Conservation (phyloP, 2,888 invertebrate genomes). For the Ichneumoninae sp. region DNA sequence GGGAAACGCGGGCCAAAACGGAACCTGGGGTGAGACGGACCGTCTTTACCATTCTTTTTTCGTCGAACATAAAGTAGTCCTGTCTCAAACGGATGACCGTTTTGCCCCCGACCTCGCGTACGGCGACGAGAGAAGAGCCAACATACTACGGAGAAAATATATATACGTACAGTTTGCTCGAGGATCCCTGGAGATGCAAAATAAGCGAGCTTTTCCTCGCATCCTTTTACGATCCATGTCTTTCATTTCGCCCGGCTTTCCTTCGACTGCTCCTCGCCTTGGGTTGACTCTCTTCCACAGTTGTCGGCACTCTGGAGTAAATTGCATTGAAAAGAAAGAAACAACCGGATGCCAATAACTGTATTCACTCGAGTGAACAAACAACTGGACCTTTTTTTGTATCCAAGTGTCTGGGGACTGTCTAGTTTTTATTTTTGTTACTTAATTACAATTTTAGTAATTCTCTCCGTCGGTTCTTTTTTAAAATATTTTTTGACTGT, state of each 20-base stretch:
- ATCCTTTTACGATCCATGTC: constrained; percentile 27
- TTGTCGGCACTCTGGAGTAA: background rate
- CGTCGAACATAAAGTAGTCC: no score
- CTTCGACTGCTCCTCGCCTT: background rate
- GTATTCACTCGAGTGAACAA: background rate
- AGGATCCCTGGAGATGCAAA: constrained; percentile 40
- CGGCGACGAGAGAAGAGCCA: constrained; percentile 7
- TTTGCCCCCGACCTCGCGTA: background rate
- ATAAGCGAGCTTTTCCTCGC: constrained; percentile 47
- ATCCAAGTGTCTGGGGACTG: no score
- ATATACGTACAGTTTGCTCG: constrained; percentile 7
- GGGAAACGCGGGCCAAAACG: background rate
- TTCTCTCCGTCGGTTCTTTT: no score
- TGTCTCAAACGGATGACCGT: background rate
- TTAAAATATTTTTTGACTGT: no score
- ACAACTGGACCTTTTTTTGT: no score
- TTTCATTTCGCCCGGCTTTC: constrained; percentile 29
- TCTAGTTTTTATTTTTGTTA: no score
- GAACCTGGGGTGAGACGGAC: background rate
- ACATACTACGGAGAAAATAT: constrained; percentile 22
- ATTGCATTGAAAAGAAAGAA: constrained; percentile 3
- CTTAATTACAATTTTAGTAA: no score
- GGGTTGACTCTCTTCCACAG: background rate
- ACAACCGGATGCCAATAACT: background rate
- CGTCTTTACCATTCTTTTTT: background rate